Evolutionary conservation across 2,888 invertebrate genomes (phyloP).

Genomic region (Cheilosia soror): DNA sequence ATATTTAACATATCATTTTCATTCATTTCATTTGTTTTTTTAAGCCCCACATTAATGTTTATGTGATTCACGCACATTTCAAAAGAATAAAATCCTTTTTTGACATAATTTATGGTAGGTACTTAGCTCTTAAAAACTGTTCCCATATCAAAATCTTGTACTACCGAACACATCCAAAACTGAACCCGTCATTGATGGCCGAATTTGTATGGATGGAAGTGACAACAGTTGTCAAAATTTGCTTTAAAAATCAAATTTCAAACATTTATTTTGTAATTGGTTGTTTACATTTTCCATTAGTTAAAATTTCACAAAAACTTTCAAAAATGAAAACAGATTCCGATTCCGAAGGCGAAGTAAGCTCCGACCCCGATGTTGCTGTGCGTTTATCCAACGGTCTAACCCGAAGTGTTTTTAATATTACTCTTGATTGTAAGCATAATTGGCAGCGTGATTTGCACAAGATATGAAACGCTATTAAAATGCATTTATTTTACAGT

Average conservation of each 20-base stretch:
- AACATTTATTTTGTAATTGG: not conserved
- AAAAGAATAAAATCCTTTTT: too few relatives aligned
- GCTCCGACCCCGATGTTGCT: conserved; percentile 65
- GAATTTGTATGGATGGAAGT: not conserved
- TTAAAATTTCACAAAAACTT: not conserved
- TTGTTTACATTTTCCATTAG: not conserved
- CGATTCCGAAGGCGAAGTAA: conserved; percentile 72
- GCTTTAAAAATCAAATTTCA: conserved; percentile 9
- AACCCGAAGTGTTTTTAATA: conserved; percentile 77
- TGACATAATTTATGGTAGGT: too few relatives aligned
- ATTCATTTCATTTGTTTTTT: too few relatives aligned
- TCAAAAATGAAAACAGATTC: conserved; percentile 67
- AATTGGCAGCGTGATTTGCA: not conserved
- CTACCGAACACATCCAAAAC: conserved; percentile 15
- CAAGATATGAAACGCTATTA: not conserved
- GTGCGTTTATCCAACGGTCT: conserved; percentile 36
- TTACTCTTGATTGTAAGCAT: conserved; percentile 77
- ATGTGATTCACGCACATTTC: too few relatives aligned
- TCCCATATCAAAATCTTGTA: too few relatives aligned
- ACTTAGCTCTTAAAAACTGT: too few relatives aligned
- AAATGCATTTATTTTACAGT: conserved; percentile 25
- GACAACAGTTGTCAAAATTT: conserved; percentile 14
- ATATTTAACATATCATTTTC: too few relatives aligned
- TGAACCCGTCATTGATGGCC: not conserved
- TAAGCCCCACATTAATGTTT: too few relatives aligned